A percentile compares a stretch with the other conserved stretches of the same genome.
Evolutionary conservation across 2,888 invertebrate species (phyloP).

Genomic region (Dione juno): DNA sequence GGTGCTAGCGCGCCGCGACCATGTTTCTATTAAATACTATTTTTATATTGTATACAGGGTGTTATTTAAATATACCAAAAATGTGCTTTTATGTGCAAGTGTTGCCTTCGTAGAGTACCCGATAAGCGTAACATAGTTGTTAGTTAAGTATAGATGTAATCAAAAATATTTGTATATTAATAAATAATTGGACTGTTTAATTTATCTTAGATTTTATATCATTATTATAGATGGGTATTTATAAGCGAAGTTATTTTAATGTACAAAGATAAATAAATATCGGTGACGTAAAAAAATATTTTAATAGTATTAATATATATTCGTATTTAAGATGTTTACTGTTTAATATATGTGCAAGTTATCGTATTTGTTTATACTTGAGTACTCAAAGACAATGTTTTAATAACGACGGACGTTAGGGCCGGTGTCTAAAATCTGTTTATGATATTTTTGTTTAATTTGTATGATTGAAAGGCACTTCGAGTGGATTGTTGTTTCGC

Average conservation of each 20-base stretch:
- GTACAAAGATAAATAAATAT: constrained; percentile 57
- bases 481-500: constrained; percentile 73
- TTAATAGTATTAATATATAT: constrained; percentile 15
- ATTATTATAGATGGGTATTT: constrained; percentile 47
- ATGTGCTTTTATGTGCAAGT: constrained; percentile 79
- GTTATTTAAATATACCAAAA: constrained; percentile 79
- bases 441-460: constrained; percentile 46
- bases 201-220: constrained; percentile 61
- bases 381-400: constrained; percentile 8
- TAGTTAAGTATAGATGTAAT: constrained; percentile 36
- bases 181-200: constrained; percentile 58
- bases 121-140: constrained; percentile 51
- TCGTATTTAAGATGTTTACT: constrained; percentile 4
- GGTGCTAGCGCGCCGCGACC: constrained; percentile 76
- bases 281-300: constrained; percentile 48
- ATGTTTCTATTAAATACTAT: constrained; percentile 64
- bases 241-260: constrained; percentile 52
- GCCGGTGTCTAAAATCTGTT: constrained; percentile 29
- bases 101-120: constrained; percentile 71
- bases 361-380: constrained; percentile 9
- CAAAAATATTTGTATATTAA: constrained; percentile 48
- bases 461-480: constrained; percentile 74
- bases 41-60: constrained; percentile 82
- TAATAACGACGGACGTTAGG: constrained; percentile 4
- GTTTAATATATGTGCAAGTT: background rate